Percentiles rank a stretch among this genome's conserved stretches.
Evolutionary conservation across 2,888 invertebrate genomes (phyloP).

Genomic region (Plemyria rubiginata): DNA sequence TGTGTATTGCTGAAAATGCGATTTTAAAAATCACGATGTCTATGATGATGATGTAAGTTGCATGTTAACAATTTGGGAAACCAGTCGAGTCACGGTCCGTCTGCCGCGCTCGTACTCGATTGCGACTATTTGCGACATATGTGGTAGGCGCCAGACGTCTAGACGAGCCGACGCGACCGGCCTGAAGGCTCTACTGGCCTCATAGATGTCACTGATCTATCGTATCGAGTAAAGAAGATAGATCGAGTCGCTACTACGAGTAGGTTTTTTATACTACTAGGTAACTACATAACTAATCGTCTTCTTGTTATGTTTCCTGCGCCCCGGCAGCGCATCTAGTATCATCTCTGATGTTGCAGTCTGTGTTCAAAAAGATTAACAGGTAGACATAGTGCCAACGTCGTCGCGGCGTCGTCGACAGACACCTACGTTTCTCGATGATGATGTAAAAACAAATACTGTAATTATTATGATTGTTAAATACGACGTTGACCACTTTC

Average conservation of each 20-base stretch:
- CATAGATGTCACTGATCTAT: conserved; percentile 47
- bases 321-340: no score
- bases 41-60: conserved; percentile 39
- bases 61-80: conserved; percentile 31
- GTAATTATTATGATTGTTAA: no score
- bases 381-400: no score
- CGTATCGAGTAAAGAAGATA: neutral
- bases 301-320: no score
- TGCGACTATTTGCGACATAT: conserved; percentile 40
- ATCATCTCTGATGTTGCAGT: no score
- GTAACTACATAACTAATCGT: no score
- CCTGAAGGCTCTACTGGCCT: conserved; percentile 71
- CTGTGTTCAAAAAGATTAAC: no score
- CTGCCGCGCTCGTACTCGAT: conserved; percentile 25
- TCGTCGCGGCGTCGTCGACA: no score
- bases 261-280: no score
- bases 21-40: conserved; percentile 37
- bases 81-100: conserved; percentile 32
- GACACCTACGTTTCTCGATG: no score
- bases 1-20: conserved; percentile 9
- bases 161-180: conserved; percentile 66
- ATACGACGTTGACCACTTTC: no score
- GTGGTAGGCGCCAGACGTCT: conserved; percentile 71
- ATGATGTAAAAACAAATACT: no score
- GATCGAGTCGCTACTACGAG: neutral